These are phyloP conservation scores for Eubucco bourcierii DNA, from an alignment of 2,113 vertebrate genomes.

Conservation along the genomic window DNA sequence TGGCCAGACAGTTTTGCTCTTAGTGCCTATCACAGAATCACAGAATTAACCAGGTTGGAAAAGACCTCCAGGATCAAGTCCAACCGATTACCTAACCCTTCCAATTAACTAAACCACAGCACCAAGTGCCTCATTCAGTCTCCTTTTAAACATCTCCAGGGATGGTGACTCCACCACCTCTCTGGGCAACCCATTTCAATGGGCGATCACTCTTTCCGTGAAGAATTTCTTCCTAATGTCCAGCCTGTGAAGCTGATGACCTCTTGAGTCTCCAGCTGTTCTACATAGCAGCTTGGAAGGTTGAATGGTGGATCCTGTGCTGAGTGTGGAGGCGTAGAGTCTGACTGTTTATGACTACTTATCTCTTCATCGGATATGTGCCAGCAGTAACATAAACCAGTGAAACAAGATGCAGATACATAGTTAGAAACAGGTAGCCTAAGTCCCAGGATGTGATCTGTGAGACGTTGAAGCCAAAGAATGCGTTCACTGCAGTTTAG, in stretches of 20 bases:
- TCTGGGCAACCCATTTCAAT: too few relatives aligned
- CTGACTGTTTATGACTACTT: background rate
- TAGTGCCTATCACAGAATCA: too few relatives aligned
- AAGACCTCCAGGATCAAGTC: too few relatives aligned
- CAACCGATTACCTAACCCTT: too few relatives aligned
- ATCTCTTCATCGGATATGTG: background rate
- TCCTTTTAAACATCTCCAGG: too few relatives aligned
- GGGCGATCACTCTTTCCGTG: too few relatives aligned
- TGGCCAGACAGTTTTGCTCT: background rate
- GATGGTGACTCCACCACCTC: too few relatives aligned
- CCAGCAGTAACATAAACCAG: background rate
- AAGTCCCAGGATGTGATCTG: rapidly evolving
- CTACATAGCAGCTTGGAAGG: background rate
- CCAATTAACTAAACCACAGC: too few relatives aligned
- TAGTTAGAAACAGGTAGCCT: background rate
- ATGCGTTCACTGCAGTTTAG: background rate
- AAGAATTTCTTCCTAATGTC: too few relatives aligned
- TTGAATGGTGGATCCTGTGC: background rate
- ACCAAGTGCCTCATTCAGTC: too few relatives aligned
- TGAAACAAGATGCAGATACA: background rate
- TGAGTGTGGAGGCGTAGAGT: background rate
- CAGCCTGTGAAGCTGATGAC: background rate
- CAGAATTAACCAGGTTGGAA: too few relatives aligned
- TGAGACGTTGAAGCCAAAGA: background rate
- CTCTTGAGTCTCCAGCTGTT: background rate